Conservation (phyloP, 2,113 vertebrate genomes). For the Sisor rabdophorus region DNA sequence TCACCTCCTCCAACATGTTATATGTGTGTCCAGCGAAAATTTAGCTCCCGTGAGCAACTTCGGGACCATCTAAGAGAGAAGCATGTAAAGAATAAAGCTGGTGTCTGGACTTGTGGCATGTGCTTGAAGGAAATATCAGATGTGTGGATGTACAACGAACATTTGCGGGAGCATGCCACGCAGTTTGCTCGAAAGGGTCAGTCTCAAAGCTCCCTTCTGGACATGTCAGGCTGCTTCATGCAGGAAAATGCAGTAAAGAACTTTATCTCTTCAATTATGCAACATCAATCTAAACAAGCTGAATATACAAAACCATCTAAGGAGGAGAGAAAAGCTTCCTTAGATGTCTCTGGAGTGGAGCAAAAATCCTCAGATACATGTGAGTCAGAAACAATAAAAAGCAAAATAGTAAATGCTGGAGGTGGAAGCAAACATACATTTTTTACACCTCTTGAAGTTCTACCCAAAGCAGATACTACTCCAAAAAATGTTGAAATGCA, state of each 20-base stretch:
- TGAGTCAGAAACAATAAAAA: conserved; percentile 60
- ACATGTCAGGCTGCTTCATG: conserved; percentile 73
- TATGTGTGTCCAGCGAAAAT: conserved; percentile 96
- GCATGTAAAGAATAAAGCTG: conserved; percentile 84
- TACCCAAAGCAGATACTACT: conserved; percentile 64
- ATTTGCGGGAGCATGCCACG: conserved; percentile 88
- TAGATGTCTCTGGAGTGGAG: conserved; percentile 56
- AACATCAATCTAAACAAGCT: conserved; percentile 68
- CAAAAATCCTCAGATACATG: conserved; percentile 52
- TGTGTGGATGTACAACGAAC: conserved; percentile 98
- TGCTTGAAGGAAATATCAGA: conserved; percentile 92
- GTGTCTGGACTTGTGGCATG: conserved; percentile 96
- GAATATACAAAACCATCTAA: conserved; percentile 55
- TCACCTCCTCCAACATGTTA: conserved; percentile 94
- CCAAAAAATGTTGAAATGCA: conserved; percentile 78
- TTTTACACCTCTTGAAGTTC: conserved; percentile 64
- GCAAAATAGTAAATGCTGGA: conserved; percentile 58
- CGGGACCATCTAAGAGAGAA: conserved; percentile 90
- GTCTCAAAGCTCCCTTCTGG: conserved; percentile 75
- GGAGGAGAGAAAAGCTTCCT: conserved; percentile 61
- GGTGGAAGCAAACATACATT: conserved; percentile 57
- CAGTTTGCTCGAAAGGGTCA: conserved; percentile 90
- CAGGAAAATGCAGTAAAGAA: conserved; percentile 76
- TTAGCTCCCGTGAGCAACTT: conserved; percentile 90
- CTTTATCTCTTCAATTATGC: conserved; percentile 82